Base-by-base conservation (phyloP, 2,888 invertebrate genomes). In the Chironomus riparius region DNA sequence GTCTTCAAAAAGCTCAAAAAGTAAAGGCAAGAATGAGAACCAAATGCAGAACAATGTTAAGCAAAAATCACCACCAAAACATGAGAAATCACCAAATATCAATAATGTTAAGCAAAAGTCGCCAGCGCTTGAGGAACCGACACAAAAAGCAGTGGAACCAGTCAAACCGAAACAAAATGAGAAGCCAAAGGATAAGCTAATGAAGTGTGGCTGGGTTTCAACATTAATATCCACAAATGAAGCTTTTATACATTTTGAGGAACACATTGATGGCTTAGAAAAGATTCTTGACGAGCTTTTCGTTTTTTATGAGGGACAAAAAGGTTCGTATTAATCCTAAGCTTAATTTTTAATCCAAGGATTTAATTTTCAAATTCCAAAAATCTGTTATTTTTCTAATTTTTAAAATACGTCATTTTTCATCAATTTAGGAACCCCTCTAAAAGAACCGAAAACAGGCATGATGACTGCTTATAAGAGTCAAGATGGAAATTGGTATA, bases 401-500 rank as follows among this genome's bases (percentile, higher is more conserved):
- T 28, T 28, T 28, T 3, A 28, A 28, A 28, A 28, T 28, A 4
- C 28, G 28, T 28, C 5, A 28, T 6, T 28, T 28, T 28, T 28
- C 5, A 28, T n/a, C 22, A 28, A 28, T 28, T 28, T 13, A 84
- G 84, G 83, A 70, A 78, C 79, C 79, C 78, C 81, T 1, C 79
- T 87, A 0, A 80, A 85, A 0, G 82, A 81, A 61, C 87, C 86
- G 62, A 85, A 87, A 78, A 81, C 83, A 1, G 88, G 87, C 47
- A 81, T 81, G 2, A 77, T 90, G 0, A 92, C 91, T 80, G 91
- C 88, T 0, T 90, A 87, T 0, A 86, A 86, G 71, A 87, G 88
- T 3, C 80, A 79, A 0, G 91, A 92, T 81, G 87, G 86, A 2
- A 90, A 90, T 81, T 92, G 92, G 92, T 92, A 92, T 80, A 86